Conservation (phyloP, 2,888 invertebrate species). For the Achlya flavicornis region DNA sequence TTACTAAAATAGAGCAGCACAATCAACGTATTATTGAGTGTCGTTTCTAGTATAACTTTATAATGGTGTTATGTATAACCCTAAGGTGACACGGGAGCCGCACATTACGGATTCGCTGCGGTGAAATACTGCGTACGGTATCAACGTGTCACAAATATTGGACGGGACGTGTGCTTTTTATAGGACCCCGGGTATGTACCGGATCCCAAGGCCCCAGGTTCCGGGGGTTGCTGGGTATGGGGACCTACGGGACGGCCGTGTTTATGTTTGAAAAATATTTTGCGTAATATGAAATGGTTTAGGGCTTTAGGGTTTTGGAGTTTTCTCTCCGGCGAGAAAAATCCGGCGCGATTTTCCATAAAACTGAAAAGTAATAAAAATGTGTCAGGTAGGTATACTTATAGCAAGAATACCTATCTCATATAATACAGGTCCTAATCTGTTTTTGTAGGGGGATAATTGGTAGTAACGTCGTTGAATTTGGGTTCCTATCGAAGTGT, state of each 20-base stretch:
- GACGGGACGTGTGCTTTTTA: slow-evolving; percentile 65
- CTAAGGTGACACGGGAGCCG: slow-evolving; percentile 54
- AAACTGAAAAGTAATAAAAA: no score
- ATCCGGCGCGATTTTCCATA: no score
- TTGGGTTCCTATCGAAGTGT: no score
- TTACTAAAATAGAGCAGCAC: no score
- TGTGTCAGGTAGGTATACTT: no score
- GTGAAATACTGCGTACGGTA: slow-evolving; percentile 64
- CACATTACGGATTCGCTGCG: slow-evolving; percentile 63
- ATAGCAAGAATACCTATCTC: no score
- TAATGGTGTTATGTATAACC: slow-evolving; percentile 5
- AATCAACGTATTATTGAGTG: not conserved
- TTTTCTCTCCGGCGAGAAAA: no score
- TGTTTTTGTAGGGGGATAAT: no score
- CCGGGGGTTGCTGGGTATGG: no score
- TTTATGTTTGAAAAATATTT: not conserved
- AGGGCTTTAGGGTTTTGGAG: not conserved
- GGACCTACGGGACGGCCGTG: not conserved
- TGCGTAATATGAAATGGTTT: not conserved
- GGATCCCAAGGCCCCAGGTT: slow-evolving; percentile 24
- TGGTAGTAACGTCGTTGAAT: no score
- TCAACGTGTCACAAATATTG: slow-evolving; percentile 69
- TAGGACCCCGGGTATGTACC: no score
- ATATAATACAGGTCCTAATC: no score
- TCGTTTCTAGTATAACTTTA: slow-evolving; percentile 32